Evolutionary conservation across 2,888 invertebrate species (phyloP).

Genomic region (Lepidochrysops patricia): DNA sequence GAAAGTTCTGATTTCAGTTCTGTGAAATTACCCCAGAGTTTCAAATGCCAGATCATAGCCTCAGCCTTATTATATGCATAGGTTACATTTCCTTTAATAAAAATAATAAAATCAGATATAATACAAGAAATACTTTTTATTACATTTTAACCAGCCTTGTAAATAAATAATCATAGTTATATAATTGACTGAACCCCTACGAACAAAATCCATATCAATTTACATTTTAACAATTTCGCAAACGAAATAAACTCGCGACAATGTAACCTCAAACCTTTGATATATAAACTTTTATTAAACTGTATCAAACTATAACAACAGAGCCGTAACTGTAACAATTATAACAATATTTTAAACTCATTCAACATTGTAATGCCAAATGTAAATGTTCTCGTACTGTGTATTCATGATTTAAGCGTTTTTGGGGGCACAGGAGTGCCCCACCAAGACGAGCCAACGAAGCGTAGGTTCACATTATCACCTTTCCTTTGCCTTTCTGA

Average conservation of each 20-base stretch:
- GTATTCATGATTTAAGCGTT: neutral
- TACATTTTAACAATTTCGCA: constrained; percentile 17
- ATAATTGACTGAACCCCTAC: constrained; percentile 18
- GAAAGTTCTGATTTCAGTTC: no score
- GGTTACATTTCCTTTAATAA: no score
- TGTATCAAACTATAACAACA: neutral
- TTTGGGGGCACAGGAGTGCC: no score
- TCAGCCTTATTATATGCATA: no score
- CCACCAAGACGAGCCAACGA: no score
- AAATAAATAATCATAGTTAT: neutral
- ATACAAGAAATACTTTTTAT: neutral
- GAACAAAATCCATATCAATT: neutral
- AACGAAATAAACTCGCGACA: constrained; percentile 19
- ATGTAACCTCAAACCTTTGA: neutral
- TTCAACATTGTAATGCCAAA: neutral
- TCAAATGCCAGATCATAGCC: no score
- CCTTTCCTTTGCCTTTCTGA: no score
- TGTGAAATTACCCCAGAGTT: no score
- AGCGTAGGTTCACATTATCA: no score
- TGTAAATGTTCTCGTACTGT: no score
- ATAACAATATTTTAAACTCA: neutral
- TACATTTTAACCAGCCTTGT: neutral
- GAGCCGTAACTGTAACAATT: neutral
- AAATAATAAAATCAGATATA: neutral
- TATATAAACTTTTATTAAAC: neutral